Evolutionary conservation across 2,797 vertebrate species (phyloP).

Genomic region (Odontamblyopus rebecca): DNA sequence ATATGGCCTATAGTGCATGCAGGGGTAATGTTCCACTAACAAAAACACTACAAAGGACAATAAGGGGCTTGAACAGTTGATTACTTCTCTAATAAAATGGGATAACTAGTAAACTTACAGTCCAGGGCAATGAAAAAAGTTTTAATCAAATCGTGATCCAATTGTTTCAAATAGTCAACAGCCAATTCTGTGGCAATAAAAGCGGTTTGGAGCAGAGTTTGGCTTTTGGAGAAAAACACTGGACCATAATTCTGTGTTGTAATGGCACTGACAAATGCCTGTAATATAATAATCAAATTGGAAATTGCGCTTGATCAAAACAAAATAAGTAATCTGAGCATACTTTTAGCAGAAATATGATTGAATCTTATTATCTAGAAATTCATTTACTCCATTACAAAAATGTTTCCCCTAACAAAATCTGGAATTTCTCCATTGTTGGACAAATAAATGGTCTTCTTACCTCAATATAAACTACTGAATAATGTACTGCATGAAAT

Average conservation of each 20-base stretch:
- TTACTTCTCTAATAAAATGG: slow-evolving; percentile 25
- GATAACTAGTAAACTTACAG: slow-evolving; percentile 10
- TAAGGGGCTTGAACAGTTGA: slow-evolving; percentile 29
- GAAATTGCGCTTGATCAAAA: not conserved
- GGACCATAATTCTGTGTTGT: no score
- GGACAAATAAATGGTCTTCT: not conserved
- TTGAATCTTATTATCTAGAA: not conserved
- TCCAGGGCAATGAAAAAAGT: not conserved
- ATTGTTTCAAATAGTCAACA: not conserved
- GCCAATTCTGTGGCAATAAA: not conserved
- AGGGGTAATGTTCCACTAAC: slow-evolving; percentile 54
- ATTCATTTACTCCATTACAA: not conserved
- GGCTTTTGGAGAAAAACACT: no score
- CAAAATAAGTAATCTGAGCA: not conserved
- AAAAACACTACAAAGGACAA: slow-evolving; percentile 39
- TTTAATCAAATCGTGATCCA: not conserved
- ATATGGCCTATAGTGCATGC: slow-evolving; percentile 35
- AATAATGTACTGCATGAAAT: not conserved
- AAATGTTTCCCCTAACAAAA: not conserved
- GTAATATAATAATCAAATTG: not conserved
- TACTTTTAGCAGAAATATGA: not conserved
- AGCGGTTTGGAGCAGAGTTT: not conserved
- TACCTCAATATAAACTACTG: not conserved
- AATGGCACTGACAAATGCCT: not conserved
- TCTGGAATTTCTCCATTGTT: not conserved